Percentiles rank a stretch among this genome's conserved stretches.
These are phyloP conservation scores for Porites lobata DNA, from an alignment of 92 coral and sea anemone genomes.

Conservation along the genomic window DNA sequence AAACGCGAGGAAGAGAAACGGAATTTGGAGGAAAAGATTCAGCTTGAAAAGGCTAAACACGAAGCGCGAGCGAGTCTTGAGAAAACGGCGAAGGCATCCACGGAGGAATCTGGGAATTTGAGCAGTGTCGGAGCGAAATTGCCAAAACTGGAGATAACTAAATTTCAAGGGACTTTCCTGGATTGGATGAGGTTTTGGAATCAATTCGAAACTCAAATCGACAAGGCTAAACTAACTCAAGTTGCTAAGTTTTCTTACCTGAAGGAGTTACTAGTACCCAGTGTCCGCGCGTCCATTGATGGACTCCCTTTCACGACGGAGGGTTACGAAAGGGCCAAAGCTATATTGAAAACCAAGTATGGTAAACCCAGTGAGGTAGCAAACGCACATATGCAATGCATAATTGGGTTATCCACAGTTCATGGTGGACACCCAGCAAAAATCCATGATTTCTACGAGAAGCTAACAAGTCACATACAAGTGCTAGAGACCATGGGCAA, in stretches of 20 bases:
- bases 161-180: constrained; percentile 70
- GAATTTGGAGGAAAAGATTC: constrained; percentile 7
- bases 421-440: constrained; percentile 63
- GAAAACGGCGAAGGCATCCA: constrained; percentile 7
- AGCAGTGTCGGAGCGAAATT: constrained; percentile 39
- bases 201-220: constrained; percentile 69
- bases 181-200: constrained; percentile 69
- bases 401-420: constrained; percentile 45
- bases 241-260: constrained; percentile 72
- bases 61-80: too few species aligned
- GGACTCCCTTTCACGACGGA: constrained; percentile 54
- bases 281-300: constrained; percentile 43
- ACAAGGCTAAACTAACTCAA: constrained; percentile 51
- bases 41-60: not conserved
- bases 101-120: constrained; percentile 6
- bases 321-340: constrained; percentile 58
- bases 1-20: too few species aligned
- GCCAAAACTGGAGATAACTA: constrained; percentile 62
- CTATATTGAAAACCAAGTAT: constrained; percentile 49
- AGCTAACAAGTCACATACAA: constrained; percentile 41
- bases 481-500: constrained; percentile 64
- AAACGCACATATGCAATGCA: too few species aligned
- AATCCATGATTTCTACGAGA: constrained; percentile 43
- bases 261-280: constrained; percentile 58
- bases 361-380: constrained; percentile 67